Conservation (phyloP, 1,140 invertebrate genomes). For the Helicoverpa armigera region DNA sequence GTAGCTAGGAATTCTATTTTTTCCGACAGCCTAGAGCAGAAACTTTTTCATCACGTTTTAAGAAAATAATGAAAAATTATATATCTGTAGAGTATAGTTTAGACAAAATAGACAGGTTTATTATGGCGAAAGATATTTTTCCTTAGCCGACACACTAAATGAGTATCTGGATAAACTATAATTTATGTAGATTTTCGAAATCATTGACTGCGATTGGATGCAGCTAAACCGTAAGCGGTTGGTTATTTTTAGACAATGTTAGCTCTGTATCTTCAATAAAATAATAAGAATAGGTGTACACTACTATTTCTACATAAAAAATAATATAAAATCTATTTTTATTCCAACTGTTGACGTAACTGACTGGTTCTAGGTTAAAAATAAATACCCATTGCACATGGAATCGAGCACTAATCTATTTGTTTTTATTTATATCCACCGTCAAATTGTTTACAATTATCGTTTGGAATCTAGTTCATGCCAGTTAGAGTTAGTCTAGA, state of each 20-base stretch:
- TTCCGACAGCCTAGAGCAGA: too few relatives aligned
- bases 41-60: too few relatives aligned
- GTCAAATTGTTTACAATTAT: neutral
- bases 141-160: too few relatives aligned
- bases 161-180: too few relatives aligned
- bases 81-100: too few relatives aligned
- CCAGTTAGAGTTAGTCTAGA: neutral
- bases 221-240: too few relatives aligned
- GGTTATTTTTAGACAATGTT: too few relatives aligned
- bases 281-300: neutral
- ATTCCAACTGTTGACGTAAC: conserved; percentile 23
- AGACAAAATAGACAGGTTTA: too few relatives aligned
- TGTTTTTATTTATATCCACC: neutral
- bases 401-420: neutral
- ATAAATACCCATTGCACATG: conserved; percentile 18
- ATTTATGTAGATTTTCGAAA: too few relatives aligned
- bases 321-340: neutral
- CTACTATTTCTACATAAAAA: neutral
- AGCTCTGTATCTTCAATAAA: neutral
- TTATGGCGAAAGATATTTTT: too few relatives aligned
- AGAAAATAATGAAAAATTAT: too few relatives aligned
- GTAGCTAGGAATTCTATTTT: neutral
- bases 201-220: too few relatives aligned
- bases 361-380: neutral
- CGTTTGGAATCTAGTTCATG: conserved; percentile 7